These are phyloP conservation scores for Atrina japonica DNA, from an alignment of 2,888 invertebrate genomes.

Conservation along the genomic window DNA sequence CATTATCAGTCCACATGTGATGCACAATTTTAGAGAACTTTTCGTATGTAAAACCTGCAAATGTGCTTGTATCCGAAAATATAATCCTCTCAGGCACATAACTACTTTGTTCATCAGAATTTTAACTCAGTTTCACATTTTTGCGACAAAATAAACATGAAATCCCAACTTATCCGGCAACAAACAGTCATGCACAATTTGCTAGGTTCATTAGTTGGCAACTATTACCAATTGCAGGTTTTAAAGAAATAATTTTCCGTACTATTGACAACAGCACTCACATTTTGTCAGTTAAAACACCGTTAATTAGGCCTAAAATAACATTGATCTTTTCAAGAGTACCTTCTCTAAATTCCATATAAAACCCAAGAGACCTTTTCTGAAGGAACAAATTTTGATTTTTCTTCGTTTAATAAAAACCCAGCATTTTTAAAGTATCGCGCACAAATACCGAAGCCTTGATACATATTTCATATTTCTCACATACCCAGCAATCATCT, in stretches of 20 bases:
- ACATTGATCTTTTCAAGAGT: too few relatives aligned
- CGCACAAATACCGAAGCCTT: background rate
- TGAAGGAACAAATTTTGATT: conserved; percentile 10
- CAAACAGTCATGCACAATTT: conserved; percentile 16
- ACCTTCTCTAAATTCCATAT: conserved; percentile 1
- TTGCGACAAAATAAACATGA: background rate
- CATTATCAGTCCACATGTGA: conserved; percentile 13
- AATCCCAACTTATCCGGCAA: conserved; percentile 10
- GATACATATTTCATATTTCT: background rate
- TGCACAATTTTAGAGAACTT: background rate
- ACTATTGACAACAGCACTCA: background rate
- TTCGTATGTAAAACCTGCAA: conserved; percentile 3
- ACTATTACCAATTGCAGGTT: conserved; percentile 15
- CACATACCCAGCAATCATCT: conserved; percentile 37
- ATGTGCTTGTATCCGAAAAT: conserved; percentile 15
- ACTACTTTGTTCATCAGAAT: conserved; percentile 23
- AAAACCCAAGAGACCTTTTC: conserved; percentile 11
- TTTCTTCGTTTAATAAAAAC: conserved; percentile 15
- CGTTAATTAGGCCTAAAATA: background rate
- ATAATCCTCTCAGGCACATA: background rate
- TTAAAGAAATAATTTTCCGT: conserved; percentile 24
- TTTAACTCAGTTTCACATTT: conserved; percentile 1
- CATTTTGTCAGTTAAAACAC: background rate
- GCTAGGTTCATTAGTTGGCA: conserved; percentile 34
- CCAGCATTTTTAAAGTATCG: background rate